Percentiles rank a stretch among this genome's conserved stretches.
Conservation (phyloP, 2,113 vertebrate genomes). For the Thamnaconus septentrionalis region DNA sequence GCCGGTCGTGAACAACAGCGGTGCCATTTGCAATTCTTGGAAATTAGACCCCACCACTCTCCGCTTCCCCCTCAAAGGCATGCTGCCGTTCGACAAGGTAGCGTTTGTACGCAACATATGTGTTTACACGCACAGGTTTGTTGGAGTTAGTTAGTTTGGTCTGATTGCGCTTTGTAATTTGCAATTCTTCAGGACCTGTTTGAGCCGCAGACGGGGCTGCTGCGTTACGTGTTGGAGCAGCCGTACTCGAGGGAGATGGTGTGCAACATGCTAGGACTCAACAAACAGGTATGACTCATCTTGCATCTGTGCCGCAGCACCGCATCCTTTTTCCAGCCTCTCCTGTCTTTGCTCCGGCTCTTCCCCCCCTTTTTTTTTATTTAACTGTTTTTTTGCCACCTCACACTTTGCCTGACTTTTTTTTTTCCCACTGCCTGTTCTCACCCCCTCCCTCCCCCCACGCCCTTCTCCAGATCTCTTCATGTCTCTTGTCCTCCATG, state of each 20-base stretch:
- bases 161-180: slow-evolving; percentile 2
- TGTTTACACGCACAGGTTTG: too few relatives aligned
- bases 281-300: slow-evolving; percentile 90
- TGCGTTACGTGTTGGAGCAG: slow-evolving; percentile 97
- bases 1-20: slow-evolving; percentile 97
- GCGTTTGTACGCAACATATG: too few relatives aligned
- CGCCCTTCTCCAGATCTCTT: neutral
- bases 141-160: neutral
- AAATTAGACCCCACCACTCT: slow-evolving; percentile 95
- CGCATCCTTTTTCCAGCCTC: slow-evolving; percentile 5
- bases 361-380: slow-evolving; percentile 7
- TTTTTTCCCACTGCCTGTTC: neutral
- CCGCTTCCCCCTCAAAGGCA: slow-evolving; percentile 93
- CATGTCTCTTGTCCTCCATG: slow-evolving; percentile 52
- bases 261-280: slow-evolving; percentile 99
- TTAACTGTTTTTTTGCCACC: neutral
- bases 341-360: slow-evolving; percentile 71
- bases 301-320: neutral
- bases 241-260: slow-evolving; percentile 99
- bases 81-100: slow-evolving; percentile 98
- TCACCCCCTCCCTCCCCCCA: slow-evolving; percentile 64
- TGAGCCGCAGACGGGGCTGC: slow-evolving; percentile 95
- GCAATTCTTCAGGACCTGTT: slow-evolving; percentile 86
- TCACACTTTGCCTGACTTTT: too few relatives aligned
- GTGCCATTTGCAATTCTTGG: slow-evolving; percentile 99